Base-by-base conservation (phyloP, 2,113 vertebrate species). In the Calonectris borealis region DNA sequence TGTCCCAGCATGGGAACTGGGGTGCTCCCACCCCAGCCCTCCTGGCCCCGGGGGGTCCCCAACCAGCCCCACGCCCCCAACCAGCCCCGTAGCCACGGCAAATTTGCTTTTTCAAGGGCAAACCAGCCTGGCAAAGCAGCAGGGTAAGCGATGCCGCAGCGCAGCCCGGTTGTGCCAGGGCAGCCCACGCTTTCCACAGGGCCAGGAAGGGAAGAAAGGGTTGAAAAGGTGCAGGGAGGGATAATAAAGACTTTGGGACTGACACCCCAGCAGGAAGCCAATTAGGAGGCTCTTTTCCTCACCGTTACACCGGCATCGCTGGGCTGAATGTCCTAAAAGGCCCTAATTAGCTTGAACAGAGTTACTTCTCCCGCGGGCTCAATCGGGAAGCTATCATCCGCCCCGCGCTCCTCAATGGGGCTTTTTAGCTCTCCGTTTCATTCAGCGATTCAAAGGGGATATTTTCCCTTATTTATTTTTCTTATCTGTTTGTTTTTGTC, bases 201-300 rank as follows among this genome's bases (percentile, higher is more conserved):
- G 90, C 62, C 62, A 3, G 76, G 49, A 29, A 65, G n/a, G 25
- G 78, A 92, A 91, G 83, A 96, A 97, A 96, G 90, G 72, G 70
- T 92, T 96, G 95, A 93, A 88, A 89, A 96, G 80, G 92, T 92
- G 86, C 81, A 8, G 60, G 69, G 94, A 85, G 42, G 82, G 86
- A 61, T 89, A 93, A 93, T 94, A 92, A 93, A 97, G 75, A 93
- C 78, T 91, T 96, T 32, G 91, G 93, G 95, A 75, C 92, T 95
- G 97, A 97, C 96, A 94, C 92, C 94, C n/a, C 89, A 46, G 98
- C 93, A 86, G 97, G 97, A 94, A 95, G 97, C 98, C 97, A 98
- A 97, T 98, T 98, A 98, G 97, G 94, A 97, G 94, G 72, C 83
- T 89, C 82, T 93, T 97, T 97, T 91, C 97, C 96, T 97, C 95